These are phyloP conservation scores for Physeter macrocephalus DNA, from an alignment of 2,113 vertebrate genomes.

Conservation along the genomic window DNA sequence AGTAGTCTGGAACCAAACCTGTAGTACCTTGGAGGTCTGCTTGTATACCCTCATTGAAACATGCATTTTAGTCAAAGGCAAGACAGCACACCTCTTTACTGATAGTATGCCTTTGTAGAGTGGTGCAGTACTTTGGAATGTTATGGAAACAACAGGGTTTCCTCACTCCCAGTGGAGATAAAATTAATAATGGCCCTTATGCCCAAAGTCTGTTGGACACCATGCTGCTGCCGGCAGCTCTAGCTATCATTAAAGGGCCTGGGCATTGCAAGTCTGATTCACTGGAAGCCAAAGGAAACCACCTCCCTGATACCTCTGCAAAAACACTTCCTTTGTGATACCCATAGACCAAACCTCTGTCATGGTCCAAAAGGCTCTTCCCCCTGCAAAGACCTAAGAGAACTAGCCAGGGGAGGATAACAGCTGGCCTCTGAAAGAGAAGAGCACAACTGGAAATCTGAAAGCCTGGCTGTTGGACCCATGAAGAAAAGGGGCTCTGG, in stretches of 20 bases:
- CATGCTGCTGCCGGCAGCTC: neutral
- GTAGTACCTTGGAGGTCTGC: too few species aligned
- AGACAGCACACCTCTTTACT: neutral
- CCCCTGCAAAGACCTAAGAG: too few species aligned
- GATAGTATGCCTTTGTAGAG: neutral
- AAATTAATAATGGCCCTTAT: neutral
- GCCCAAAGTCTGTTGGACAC: neutral
- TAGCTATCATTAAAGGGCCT: neutral
- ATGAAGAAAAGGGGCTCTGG: neutral
- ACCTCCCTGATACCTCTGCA: neutral
- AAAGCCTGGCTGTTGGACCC: neutral
- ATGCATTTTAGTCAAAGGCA: neutral
- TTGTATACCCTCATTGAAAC: too few species aligned
- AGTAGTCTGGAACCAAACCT: too few species aligned
- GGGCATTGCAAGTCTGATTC: neutral
- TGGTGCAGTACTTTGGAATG: neutral
- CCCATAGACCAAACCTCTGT: neutral
- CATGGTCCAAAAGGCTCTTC: neutral
- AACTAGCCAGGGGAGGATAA: neutral
- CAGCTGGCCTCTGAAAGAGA: neutral
- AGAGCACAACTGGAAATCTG: neutral
- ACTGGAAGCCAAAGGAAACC: neutral
- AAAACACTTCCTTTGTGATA: neutral
- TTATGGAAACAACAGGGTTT: neutral
- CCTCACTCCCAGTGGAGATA: neutral